Conservation (phyloP, 2,113 vertebrate genomes). For the Acanthisitta chloris region DNA sequence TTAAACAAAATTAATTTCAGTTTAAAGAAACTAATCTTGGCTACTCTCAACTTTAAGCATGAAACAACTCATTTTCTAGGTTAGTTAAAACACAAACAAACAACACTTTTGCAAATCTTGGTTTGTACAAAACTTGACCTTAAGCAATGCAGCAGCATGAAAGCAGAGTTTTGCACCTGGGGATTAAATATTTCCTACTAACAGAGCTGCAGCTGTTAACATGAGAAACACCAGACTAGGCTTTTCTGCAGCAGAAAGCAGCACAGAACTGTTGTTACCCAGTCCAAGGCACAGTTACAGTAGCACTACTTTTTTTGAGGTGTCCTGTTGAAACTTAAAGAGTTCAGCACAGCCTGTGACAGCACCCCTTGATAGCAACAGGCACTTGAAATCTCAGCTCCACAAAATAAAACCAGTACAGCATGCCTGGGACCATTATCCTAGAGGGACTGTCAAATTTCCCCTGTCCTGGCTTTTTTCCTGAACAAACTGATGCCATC, state of each 20-base stretch:
- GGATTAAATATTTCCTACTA: neutral
- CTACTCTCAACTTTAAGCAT: neutral
- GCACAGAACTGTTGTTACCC: neutral
- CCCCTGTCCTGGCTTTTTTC: neutral
- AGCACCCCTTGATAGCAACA: neutral
- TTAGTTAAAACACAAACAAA: neutral
- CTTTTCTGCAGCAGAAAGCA: neutral
- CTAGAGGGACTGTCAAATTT: neutral
- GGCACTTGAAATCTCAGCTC: neutral
- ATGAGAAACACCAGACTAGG: neutral
- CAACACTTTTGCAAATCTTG: neutral
- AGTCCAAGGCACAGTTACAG: neutral
- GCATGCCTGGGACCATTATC: accelerated
- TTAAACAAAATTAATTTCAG: neutral
- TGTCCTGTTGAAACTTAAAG: neutral
- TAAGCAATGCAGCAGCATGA: neutral
- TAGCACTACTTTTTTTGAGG: accelerated
- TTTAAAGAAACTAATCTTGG: neutral
- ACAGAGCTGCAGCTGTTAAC: neutral
- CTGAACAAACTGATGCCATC: accelerated
- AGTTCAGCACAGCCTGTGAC: neutral
- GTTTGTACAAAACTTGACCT: slow-evolving; percentile 16
- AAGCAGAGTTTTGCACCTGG: neutral
- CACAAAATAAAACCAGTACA: neutral
- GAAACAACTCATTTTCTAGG: neutral